phyloP scores from a whole-genome alignment of 2,113 vertebrate genomes.

The Tragulus kanchil region DNA sequence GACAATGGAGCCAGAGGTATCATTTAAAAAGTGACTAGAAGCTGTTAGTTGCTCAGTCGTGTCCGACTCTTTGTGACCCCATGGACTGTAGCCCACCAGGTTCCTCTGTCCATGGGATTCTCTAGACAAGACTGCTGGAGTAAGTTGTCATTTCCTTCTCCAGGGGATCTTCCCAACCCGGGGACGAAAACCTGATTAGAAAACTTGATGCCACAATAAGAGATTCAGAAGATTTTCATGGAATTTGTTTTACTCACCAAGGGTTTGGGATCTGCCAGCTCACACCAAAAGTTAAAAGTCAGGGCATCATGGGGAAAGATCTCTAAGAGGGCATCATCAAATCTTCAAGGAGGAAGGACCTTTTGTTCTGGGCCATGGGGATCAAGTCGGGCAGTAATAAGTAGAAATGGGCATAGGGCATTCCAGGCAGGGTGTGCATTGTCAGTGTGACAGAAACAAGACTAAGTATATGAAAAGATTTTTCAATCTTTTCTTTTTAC shows the following conservation, averaged over 20 bases:
- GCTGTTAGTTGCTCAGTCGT: too few relatives aligned
- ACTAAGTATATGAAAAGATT: background rate
- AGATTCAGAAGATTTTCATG: conserved; percentile 40
- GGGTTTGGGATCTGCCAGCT: too few relatives aligned
- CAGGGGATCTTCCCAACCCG: too few relatives aligned
- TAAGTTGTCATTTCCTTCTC: too few relatives aligned
- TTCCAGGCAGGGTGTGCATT: background rate
- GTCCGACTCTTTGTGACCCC: too few relatives aligned
- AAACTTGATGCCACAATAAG: conserved; percentile 3
- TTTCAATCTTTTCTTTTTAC: background rate
- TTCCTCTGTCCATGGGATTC: too few relatives aligned
- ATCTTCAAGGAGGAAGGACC: background rate
- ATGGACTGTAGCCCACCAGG: too few relatives aligned
- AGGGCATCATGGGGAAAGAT: background rate
- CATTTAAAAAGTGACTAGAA: conserved; percentile 13
- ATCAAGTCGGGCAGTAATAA: background rate
- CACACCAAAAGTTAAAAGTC: background rate
- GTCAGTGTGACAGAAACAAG: background rate
- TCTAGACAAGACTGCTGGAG: too few relatives aligned
- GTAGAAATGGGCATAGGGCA: background rate
- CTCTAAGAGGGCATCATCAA: background rate
- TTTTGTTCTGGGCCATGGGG: background rate
- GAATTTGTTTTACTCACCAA: conserved; percentile 41
- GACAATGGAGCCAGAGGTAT: background rate
- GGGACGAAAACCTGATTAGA: background rate